A percentile compares a stretch with the other conserved stretches of the same genome.
These are phyloP conservation scores for Amblyopsis rosae DNA, from an alignment of 2,113 vertebrate genomes.

Conservation along the genomic window DNA sequence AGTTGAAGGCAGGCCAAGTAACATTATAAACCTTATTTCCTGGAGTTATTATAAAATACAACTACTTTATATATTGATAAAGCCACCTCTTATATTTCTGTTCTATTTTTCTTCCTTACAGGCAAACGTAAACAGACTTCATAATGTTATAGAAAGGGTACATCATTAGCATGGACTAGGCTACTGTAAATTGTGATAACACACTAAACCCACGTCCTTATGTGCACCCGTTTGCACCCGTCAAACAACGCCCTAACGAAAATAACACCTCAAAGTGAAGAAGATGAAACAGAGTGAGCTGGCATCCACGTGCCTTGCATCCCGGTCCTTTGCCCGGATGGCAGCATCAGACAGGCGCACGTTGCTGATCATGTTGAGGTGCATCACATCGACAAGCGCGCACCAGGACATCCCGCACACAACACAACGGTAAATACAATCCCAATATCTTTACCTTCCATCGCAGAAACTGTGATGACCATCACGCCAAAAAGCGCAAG, in stretches of 20 bases:
- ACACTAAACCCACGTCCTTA: background rate
- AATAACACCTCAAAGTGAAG: background rate
- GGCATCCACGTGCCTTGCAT: constrained; percentile 60
- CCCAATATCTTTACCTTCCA: constrained; percentile 77
- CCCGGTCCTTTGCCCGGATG: constrained; percentile 10
- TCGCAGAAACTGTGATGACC: constrained; percentile 71
- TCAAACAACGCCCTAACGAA: constrained; percentile 4
- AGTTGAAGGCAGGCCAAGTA: background rate
- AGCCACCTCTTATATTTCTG: too few species aligned
- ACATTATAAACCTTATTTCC: background rate
- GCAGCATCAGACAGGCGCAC: constrained; percentile 24
- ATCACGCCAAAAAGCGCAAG: constrained; percentile 73
- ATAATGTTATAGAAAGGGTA: too few species aligned
- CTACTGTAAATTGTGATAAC: too few species aligned
- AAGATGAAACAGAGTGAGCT: constrained; percentile 8
- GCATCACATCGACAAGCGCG: constrained; percentile 18
- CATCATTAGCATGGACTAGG: too few species aligned
- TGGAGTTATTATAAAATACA: background rate
- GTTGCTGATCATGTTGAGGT: constrained; percentile 10
- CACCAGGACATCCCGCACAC: constrained; percentile 13
- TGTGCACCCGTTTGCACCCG: background rate
- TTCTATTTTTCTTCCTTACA: too few species aligned
- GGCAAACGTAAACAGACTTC: too few species aligned
- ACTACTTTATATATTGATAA: background rate
- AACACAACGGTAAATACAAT: constrained; percentile 16